Conservation (phyloP, 1,140 invertebrate genomes). For the Zaprionus lachaisei region DNA sequence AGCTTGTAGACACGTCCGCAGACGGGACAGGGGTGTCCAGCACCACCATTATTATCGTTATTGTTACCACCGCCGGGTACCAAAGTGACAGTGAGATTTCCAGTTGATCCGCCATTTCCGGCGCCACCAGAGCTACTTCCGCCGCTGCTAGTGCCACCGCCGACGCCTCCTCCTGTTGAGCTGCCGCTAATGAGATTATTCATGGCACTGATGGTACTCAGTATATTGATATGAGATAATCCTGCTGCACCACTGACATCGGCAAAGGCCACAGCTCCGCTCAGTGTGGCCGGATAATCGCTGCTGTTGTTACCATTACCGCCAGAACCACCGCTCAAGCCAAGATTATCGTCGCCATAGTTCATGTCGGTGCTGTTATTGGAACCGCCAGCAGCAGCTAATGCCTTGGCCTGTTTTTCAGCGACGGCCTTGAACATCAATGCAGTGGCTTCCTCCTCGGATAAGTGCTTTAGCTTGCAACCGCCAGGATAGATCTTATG, state of each 20-base stretch:
- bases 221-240: constrained; percentile 78
- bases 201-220: constrained; percentile 83
- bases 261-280: constrained; percentile 71
- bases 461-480: constrained; percentile 69
- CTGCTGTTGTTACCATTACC: constrained; percentile 56
- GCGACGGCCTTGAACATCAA: constrained; percentile 77
- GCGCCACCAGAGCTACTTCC: constrained; percentile 12
- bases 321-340: constrained; percentile 19
- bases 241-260: constrained; percentile 83
- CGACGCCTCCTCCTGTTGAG: constrained; percentile 49
- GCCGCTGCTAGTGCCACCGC: constrained; percentile 42
- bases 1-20: constrained; percentile 93
- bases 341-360: constrained; percentile 67
- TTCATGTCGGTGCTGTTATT: constrained; percentile 66
- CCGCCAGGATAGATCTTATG: constrained; percentile 46
- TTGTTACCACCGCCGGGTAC: constrained; percentile 26
- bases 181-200: constrained; percentile 77
- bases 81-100: constrained; percentile 42
- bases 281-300: constrained; percentile 71
- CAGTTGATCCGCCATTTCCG: constrained; percentile 28
- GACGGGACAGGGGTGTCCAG: constrained; percentile 89
- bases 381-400: constrained; percentile 1
- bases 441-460: constrained; percentile 75
- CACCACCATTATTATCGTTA: constrained; percentile 70
- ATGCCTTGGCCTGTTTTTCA: constrained; percentile 62